Percentiles rank a stretch among this genome's conserved stretches.
phyloP scores from a whole-genome alignment of 1,140 invertebrate species.

The Wiebesia pumilae region DNA sequence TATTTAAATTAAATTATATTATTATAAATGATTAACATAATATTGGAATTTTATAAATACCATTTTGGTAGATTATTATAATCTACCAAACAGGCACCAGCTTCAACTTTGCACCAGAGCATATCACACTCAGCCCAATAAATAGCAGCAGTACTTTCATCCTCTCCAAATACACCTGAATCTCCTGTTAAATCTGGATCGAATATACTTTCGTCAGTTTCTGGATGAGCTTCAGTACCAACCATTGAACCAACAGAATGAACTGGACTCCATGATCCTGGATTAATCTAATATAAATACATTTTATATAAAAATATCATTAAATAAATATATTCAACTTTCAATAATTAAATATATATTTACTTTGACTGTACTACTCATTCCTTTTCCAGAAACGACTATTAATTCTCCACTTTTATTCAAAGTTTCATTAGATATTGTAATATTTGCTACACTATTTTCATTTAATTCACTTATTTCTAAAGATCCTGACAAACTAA shows the following conservation, averaged over 20 bases:
- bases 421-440: conserved; percentile 73
- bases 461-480: conserved; percentile 66
- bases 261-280: conserved; percentile 88
- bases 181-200: conserved; percentile 81
- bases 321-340: background rate
- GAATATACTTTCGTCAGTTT: conserved; percentile 86
- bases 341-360: conserved; percentile 22
- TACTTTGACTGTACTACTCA: conserved; percentile 71
- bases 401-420: conserved; percentile 71
- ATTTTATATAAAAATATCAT: conserved; percentile 34
- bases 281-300: conserved; percentile 74
- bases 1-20: background rate
- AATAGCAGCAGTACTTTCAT: conserved; percentile 79
- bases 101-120: conserved; percentile 85
- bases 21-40: background rate
- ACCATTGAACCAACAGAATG: conserved; percentile 86
- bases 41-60: conserved; percentile 68
- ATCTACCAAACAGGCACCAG: conserved; percentile 86
- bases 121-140: conserved; percentile 86
- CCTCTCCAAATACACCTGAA: conserved; percentile 85
- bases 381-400: conserved; percentile 70
- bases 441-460: conserved; percentile 69
- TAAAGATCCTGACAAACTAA: conserved; percentile 64
- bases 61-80: conserved; percentile 83
- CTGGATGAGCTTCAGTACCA: conserved; percentile 86